Base-by-base conservation (phyloP, 2,113 vertebrate genomes). In the Festucalex cinctus region DNA sequence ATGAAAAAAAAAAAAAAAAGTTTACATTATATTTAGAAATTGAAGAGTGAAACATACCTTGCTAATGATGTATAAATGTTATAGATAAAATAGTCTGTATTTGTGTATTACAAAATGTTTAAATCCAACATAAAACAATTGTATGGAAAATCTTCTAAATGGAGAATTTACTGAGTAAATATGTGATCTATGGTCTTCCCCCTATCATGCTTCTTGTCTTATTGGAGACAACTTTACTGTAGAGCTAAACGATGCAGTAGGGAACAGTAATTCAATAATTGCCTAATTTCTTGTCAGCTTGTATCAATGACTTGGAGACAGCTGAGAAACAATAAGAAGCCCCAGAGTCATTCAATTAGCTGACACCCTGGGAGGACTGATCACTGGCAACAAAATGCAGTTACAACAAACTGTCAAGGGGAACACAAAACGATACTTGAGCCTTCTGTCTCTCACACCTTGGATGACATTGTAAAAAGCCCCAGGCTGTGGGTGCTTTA, bases 241-340 rank as follows among this genome's bases (percentile, higher is more conserved):
- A 37, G 46, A 59, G 73, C 67, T 72, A 48, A 77, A 76, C 0
- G 57, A 70, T 39, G 16, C 67, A 70, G 54, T 63, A 17, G 74
- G 74, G 67, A 78, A 68, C 68, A 56, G 37, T 76, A 72, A 79
- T 74, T 81, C 69, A 69, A 17, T 78, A 74, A 78, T 69, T 64
- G 78, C 64, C 66, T 78, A 63, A 81, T 83, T 78, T 81, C 80
- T 73, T 62, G 57, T 83, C 14, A 73, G 61, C 78, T 78, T 41
- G 63, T 77, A 70, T 74, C 78, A 26, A 44, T 74, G 68, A 76
- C 74, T 73, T 73, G 78, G 70, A 75, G 68, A 43, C 70, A 63
- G 69, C 70, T 60, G 67, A 63, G 70, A 66, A 74, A 70, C 54
- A 14, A 35, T 54, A 39, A 57, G 69, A 64, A 22, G 65, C 71